Base-by-base conservation (phyloP, 2,888 invertebrate species). In the Megamerina dolium region DNA sequence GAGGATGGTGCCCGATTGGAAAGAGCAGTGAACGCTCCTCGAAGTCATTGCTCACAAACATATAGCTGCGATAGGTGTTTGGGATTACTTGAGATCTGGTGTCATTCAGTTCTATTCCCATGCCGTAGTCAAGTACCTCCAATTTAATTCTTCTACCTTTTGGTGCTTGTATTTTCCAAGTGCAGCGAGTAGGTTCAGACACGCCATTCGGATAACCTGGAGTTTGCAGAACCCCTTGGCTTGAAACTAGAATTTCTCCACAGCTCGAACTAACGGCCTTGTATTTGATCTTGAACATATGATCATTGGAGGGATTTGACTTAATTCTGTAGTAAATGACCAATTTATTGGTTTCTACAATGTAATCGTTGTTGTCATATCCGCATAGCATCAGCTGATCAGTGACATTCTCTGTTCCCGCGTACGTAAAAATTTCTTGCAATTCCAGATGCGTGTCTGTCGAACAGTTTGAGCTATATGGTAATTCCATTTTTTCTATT, bases 111-210 rank as follows among this genome's bases (percentile, higher is more conserved):
- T 23, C 18, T 8, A 23, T 27, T 21, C 75, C 76, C 1, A 78
- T 54, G 52, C 84, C 80, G 41, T 83, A 70, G 61, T 84, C 82
- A 1, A 78, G 54, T 37, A 87, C 72, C 32, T 78, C 75, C 0
- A 86, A 59, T 31, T 75, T 77, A n/a, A 89, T 73, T 37, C 79
- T 74, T 35, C 77, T 73, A 0, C 83, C 83, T 57, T 71, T 67
- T 0, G 81, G 79, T 4, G 79, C 82, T 26, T 60, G 69, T 5
- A 86, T 75, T 13, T 52, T 68, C 89, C 88, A 89, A 6, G 70
- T 62, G 58, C 89, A 90, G 40, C 75, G 73, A 43, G 74, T 75
- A 69, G 69, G 64, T 4, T 53, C 54, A 1, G 66, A 64, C 37
- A 75, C 73, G 0, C 70, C 61, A 6, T 59, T 54, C 0, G 87